Evolutionary conservation across 2,113 vertebrate species (phyloP).

Genomic region (Clinocottus analis): DNA sequence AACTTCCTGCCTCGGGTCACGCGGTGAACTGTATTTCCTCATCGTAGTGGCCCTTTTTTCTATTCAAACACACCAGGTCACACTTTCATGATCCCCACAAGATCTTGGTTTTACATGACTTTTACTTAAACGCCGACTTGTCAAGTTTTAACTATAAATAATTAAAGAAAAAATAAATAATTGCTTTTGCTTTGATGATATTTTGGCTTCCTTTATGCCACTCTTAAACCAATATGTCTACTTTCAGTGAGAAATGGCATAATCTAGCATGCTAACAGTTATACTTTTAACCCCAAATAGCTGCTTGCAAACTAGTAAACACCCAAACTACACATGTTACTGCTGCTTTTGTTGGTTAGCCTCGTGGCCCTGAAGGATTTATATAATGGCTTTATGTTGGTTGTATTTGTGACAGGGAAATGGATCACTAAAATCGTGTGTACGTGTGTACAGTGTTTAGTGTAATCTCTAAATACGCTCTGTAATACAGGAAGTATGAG

Average conservation of each 20-base stretch:
- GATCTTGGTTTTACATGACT: slow-evolving; percentile 14
- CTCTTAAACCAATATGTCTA: neutral
- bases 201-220: slow-evolving; percentile 1
- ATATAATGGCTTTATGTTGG: neutral
- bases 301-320: slow-evolving; percentile 3
- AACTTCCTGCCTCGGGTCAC: neutral
- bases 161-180: no score
- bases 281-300: neutral
- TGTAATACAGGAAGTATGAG: slow-evolving; percentile 20
- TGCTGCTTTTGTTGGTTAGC: neutral
- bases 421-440: neutral
- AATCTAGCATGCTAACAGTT: no score
- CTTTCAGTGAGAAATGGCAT: neutral
- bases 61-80: neutral
- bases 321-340: neutral
- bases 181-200: neutral
- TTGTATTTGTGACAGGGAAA: neutral
- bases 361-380: neutral
- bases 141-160: no score
- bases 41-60: slow-evolving; percentile 3
- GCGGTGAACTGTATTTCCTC: slow-evolving; percentile 1
- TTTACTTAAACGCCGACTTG: slow-evolving; percentile 22
- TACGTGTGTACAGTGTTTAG: neutral
- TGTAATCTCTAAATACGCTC: no score
- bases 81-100: slow-evolving; percentile 15